Percentiles rank a stretch among this genome's conserved stretches.
Evolutionary conservation across 2,888 invertebrate genomes (phyloP).

Genomic region (Microctonus hyperodae): DNA sequence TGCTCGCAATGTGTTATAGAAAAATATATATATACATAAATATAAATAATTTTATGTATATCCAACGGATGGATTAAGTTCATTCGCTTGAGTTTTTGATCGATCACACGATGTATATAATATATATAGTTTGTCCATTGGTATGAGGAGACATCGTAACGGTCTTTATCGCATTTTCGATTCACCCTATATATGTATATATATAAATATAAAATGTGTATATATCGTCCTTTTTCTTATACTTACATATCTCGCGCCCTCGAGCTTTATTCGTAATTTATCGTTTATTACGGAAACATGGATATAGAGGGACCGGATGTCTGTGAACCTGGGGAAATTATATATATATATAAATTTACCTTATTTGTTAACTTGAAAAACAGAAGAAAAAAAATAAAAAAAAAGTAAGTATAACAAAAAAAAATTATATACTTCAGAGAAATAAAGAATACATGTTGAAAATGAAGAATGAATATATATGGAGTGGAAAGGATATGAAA

Average conservation of each 20-base stretch:
- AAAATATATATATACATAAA: neutral
- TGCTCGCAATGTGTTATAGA: conserved; percentile 2
- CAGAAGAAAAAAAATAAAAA: neutral
- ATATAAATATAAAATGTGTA: neutral
- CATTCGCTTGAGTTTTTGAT: conserved; percentile 57
- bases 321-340: neutral
- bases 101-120: conserved; percentile 49
- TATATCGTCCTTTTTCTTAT: conserved; percentile 5
- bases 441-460: neutral
- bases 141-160: conserved; percentile 38
- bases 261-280: conserved; percentile 25
- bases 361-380: too few species aligned
- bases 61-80: conserved; percentile 44
- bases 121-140: conserved; percentile 20
- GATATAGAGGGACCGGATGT: conserved; percentile 18
- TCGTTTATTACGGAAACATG: conserved; percentile 28
- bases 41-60: conserved; percentile 1
- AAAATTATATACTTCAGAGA: neutral
- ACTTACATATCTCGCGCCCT: conserved; percentile 11
- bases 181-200: conserved; percentile 6
- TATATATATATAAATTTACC: neutral
- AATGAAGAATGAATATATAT: neutral
- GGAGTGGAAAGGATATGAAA: conserved; percentile 1
- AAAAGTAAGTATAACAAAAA: neutral
- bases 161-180: conserved; percentile 42